phyloP scores from a whole-genome alignment of 2,888 invertebrate species.

The Leptarthrus brevirostris region DNA sequence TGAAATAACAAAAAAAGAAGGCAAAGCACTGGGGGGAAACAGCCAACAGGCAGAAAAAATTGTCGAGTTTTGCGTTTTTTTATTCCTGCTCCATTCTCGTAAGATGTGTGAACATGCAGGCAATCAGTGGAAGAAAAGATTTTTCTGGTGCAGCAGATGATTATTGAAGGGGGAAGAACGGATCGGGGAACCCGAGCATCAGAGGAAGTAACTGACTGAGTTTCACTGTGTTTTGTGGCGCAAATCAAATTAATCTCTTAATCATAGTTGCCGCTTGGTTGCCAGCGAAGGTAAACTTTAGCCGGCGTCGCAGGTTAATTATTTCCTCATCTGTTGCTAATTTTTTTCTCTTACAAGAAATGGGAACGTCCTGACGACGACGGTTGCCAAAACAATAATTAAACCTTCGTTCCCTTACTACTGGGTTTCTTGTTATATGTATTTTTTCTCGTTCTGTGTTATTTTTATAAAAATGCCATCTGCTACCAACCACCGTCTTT shows the following conservation, averaged over 20 bases:
- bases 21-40: neutral
- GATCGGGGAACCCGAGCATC: neutral
- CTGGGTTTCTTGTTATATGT: too few relatives aligned
- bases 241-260: constrained; percentile 38
- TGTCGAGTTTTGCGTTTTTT: constrained; percentile 28
- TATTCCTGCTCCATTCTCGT: constrained; percentile 8
- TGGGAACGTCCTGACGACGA: neutral
- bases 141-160: neutral
- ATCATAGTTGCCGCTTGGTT: constrained; percentile 22
- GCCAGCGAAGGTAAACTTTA: neutral
- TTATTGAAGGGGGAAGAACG: neutral
- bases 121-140: neutral
- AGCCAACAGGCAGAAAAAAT: constrained; percentile 20
- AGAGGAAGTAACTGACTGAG: neutral
- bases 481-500: too few relatives aligned
- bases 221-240: constrained; percentile 29
- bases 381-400: too few relatives aligned
- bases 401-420: too few relatives aligned
- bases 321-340: constrained; percentile 33
- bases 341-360: neutral
- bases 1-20: constrained; percentile 25
- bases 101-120: constrained; percentile 14
- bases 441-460: too few relatives aligned
- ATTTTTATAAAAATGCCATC: too few relatives aligned
- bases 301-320: constrained; percentile 9